Base-by-base conservation (phyloP, 92 coral and sea anemone species). In the Palythoa caribaeorum region DNA sequence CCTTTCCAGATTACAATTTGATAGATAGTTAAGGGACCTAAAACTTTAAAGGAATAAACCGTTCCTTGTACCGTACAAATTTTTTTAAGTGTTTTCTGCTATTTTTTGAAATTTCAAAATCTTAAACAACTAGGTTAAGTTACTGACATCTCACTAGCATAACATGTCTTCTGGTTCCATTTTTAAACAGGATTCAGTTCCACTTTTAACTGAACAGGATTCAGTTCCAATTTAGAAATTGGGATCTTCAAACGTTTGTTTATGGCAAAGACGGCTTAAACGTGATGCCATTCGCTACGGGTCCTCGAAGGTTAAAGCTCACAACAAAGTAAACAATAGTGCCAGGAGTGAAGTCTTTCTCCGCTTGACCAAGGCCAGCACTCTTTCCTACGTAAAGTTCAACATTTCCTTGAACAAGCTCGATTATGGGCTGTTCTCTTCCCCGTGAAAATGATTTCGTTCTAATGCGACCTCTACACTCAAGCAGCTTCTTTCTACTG, bases 291-390 rank as follows among this genome's bases (percentile, higher is more conserved):
- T 96, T 96, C 2, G 98, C 98, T 1, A 92, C 91, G 0, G 98
- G 97, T 2, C 97, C 98, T 47, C 80, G 90, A 5, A 94, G 90
- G 73, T 89, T 96, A 66, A 96, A 96, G 44, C 98, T 96, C 36
- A 94, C 94, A 57, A 96, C 98, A 83, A 96, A 96, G 77, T 96
- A 96, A 63, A 94, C 98, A 73, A 92, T 86, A 59, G 92, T 90
- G 3, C 96, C 97, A 11, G 79, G 83, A 2, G 77, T 83, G 70
- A 92, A 96, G 78, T 94, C 91, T 72, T 86, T 89, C 38, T 92
- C 97, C 59, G 89, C 93, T 66, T 87, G 77, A 35, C 98, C 98
- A 76, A 94, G 92, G 53, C 85, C 98, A 16, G 95, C 97, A 38
- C 76, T 91, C 88, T 96, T 96, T 6, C 96, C 97, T 37, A 96